A percentile compares a stretch with the other conserved stretches of the same genome.
phyloP scores from a whole-genome alignment of 2,888 invertebrate genomes.

The Protonemura montana region DNA sequence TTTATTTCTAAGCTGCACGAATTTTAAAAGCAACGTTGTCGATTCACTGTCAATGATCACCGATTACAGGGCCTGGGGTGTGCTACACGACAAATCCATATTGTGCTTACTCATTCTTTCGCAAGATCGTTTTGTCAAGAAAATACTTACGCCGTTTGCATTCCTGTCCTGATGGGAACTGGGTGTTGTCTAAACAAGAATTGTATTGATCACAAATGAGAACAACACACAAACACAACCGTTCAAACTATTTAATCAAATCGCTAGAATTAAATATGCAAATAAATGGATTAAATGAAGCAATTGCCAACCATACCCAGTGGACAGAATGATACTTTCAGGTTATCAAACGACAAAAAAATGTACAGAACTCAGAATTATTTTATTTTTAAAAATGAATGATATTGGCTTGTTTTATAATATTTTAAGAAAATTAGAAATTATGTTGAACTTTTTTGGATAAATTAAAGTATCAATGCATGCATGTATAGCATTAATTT shows the following conservation, averaged over 20 bases:
- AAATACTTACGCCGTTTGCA: conserved; percentile 56
- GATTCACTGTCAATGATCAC: conserved; percentile 35
- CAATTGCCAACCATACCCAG: too few species aligned
- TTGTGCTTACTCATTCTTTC: neutral
- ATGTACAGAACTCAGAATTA: too few species aligned
- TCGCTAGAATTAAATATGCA: too few species aligned
- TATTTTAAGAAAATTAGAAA: neutral
- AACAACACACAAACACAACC: conserved; percentile 3
- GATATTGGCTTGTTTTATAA: neutral
- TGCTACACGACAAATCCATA: conserved; percentile 20
- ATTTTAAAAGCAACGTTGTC: neutral
- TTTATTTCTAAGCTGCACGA: too few species aligned
- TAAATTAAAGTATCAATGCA: too few species aligned
- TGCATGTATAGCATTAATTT: too few species aligned
- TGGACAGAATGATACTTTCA: too few species aligned
- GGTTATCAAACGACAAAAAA: too few species aligned
- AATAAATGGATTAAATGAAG: too few species aligned
- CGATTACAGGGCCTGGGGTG: neutral
- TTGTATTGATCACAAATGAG: conserved; percentile 1
- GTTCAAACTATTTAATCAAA: neutral
- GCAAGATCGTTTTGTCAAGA: conserved; percentile 28
- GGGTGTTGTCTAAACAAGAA: conserved; percentile 47
- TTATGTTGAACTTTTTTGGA: too few species aligned
- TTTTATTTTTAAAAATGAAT: neutral
- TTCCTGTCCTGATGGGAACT: conserved; percentile 46